These are phyloP conservation scores for Eupithecia abbreviata DNA, from an alignment of 2,888 invertebrate genomes.

Conservation along the genomic window DNA sequence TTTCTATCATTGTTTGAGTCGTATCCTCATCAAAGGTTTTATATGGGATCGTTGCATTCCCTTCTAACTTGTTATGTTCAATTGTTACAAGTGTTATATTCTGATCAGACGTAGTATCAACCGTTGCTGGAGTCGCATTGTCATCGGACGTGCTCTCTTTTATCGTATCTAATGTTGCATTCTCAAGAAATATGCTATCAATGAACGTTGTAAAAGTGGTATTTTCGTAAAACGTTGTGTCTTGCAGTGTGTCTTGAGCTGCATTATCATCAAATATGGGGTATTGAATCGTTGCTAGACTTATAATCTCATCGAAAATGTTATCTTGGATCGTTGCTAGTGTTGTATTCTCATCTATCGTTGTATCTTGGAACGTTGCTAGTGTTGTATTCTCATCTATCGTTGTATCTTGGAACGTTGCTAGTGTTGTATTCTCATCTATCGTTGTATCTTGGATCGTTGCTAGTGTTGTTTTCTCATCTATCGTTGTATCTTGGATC, in stretches of 20 bases:
- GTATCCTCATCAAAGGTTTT: neutral
- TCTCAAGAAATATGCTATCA: neutral
- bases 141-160: neutral
- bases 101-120: neutral
- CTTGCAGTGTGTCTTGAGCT: neutral
- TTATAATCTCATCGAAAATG: no score
- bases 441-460: neutral
- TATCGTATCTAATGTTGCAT: neutral
- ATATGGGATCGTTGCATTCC: neutral
- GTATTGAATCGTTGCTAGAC: no score
- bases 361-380: neutral
- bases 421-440: neutral
- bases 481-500: neutral
- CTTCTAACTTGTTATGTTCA: neutral
- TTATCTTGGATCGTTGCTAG: no score
- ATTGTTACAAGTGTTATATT: neutral
- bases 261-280: neutral
- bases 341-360: neutral
- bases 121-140: neutral
- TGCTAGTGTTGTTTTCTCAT: neutral
- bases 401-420: neutral
- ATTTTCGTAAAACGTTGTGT: neutral
- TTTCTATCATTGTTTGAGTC: neutral
- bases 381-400: neutral
- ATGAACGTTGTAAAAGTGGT: neutral